Conservation (phyloP, 2,888 invertebrate species). For the Mythimna ferrago region DNA sequence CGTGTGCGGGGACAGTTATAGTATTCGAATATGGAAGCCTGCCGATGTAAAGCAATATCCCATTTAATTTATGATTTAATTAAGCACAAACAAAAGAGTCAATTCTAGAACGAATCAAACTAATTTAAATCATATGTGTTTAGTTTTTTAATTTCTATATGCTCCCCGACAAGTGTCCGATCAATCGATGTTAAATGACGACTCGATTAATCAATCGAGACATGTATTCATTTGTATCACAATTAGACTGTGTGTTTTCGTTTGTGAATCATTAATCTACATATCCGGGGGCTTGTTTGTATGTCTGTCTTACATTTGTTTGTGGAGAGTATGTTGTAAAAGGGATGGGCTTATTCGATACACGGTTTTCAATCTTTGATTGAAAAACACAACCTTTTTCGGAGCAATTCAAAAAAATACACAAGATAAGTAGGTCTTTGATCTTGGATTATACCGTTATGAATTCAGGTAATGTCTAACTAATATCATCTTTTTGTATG, state of each 20-base stretch:
- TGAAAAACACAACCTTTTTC: background rate
- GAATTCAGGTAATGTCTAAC: no score
- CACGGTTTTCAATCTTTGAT: background rate
- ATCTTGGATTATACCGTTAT: no score
- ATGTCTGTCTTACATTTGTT: constrained; percentile 78
- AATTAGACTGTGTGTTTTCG: constrained; percentile 82
- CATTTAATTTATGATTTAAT: constrained; percentile 15
- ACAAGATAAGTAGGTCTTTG: no score
- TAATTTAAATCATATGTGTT: constrained; percentile 50
- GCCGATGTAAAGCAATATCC: background rate
- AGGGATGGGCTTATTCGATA: constrained; percentile 47
- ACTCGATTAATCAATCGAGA: constrained; percentile 65
- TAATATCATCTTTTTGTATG: no score
- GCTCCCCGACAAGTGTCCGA: constrained; percentile 56
- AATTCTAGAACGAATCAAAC: constrained; percentile 30
- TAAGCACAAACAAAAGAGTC: constrained; percentile 37
- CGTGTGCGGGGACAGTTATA: no score
- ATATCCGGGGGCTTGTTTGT: constrained; percentile 81
- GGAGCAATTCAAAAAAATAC: background rate
- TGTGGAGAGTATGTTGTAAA: constrained; percentile 40
- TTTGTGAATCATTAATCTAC: constrained; percentile 85
- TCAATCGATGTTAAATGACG: constrained; percentile 62
- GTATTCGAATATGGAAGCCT: background rate
- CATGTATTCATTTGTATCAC: constrained; percentile 83
- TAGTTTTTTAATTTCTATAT: constrained; percentile 50